phyloP scores from a whole-genome alignment of 2,888 invertebrate genomes.

The Tipula lateralis region DNA sequence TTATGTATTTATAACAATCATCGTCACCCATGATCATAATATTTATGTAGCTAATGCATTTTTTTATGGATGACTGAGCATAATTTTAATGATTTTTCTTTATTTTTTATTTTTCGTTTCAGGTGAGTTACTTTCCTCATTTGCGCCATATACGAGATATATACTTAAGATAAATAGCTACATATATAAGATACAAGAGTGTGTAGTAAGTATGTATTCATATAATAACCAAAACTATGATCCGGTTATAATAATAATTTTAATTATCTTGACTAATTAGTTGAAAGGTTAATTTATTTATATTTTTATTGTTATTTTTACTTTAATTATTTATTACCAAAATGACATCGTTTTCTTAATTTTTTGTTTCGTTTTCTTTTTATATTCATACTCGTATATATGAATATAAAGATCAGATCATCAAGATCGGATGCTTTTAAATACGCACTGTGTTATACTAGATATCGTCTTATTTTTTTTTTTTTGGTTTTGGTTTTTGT shows the following conservation, averaged over 20 bases:
- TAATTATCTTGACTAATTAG: constrained; percentile 24
- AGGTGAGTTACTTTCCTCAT: constrained; percentile 6
- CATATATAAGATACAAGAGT: not conserved
- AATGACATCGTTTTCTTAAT: constrained; percentile 24
- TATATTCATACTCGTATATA: too few species aligned
- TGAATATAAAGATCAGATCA: not conserved
- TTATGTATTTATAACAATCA: not conserved
- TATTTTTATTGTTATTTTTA: not conserved
- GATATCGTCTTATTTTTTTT: not conserved
- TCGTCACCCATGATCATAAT: constrained; percentile 14
- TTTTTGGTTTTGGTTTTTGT: too few species aligned
- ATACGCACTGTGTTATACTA: not conserved
- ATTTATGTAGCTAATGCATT: constrained; percentile 11
- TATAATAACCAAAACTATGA: not conserved
- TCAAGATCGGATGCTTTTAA: not conserved
- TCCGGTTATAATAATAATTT: constrained; percentile 19
- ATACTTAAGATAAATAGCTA: not conserved
- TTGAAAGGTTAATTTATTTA: constrained; percentile 24
- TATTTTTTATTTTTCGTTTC: not conserved
- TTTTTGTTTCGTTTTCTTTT: not conserved
- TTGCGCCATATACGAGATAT: not conserved
- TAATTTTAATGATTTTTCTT: not conserved
- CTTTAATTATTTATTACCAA: not conserved
- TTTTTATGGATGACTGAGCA: not conserved
- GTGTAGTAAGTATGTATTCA: not conserved